Percentiles rank a stretch among this genome's conserved stretches.
Conservation (phyloP, 2,888 invertebrate species). For the Operophtera brumata region DNA sequence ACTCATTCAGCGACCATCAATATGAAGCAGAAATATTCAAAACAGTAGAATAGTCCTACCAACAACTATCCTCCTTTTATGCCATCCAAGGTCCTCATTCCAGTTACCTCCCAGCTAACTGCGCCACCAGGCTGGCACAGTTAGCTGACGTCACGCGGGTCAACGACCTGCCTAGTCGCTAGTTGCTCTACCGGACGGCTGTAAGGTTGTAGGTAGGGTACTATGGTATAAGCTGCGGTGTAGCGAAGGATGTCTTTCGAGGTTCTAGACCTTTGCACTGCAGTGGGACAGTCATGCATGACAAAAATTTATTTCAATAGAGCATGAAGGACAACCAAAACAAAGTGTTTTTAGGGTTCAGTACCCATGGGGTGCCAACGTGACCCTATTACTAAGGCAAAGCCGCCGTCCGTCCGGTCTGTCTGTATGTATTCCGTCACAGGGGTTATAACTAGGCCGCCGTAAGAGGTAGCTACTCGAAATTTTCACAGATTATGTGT, state of each 20-base stretch:
- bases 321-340: too few relatives aligned
- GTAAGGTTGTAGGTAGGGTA: constrained; percentile 20
- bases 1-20: too few relatives aligned
- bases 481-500: too few relatives aligned
- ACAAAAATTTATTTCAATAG: too few relatives aligned
- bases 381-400: too few relatives aligned
- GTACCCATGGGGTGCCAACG: too few relatives aligned
- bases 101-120: constrained; percentile 22
- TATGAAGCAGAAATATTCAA: too few relatives aligned
- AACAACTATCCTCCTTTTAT: neutral
- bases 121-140: constrained; percentile 38
- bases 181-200: constrained; percentile 33
- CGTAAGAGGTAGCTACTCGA: too few relatives aligned
- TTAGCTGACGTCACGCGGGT: constrained; percentile 51
- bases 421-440: too few relatives aligned
- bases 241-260: constrained; percentile 3
- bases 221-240: constrained; percentile 2
- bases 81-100: constrained; percentile 21
- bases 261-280: neutral
- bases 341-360: too few relatives aligned
- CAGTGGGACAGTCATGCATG: neutral
- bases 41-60: neutral
- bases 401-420: too few relatives aligned
- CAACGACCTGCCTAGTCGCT: constrained; percentile 37
- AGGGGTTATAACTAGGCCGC: too few relatives aligned